Evolutionary conservation across 2,888 invertebrate species (phyloP), one percentile per base, ranked within the genome.

Genomic region (Tiliacea aurago): DNA sequence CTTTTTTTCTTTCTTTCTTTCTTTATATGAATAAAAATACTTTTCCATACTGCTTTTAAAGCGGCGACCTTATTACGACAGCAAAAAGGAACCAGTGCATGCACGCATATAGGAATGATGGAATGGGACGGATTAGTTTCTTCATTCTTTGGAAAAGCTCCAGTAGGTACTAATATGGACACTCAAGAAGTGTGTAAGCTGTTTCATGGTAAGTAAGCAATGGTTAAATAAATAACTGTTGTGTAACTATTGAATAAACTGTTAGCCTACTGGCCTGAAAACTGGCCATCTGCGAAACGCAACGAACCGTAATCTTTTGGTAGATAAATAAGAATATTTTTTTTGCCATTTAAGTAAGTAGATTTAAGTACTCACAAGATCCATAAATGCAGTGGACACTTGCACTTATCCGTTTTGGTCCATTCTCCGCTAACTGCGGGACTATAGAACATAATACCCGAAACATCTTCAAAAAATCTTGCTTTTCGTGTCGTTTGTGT

Each of bases 291-390:
- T 9, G 15, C 33, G n/a, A 37, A 33, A 5, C n/a, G 33, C 23
- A 43, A 18, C n/a, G 9, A 23, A 23, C 37, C 9, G 33, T 63
- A 28, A 18, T 33, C 18, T 45, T 37, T 33, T 18, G 15, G 15
- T 59, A 28, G 9, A 10, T 51, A 51, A 33, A 33, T 33, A 33
- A 33, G 33, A 33, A 33, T 37, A n/a, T n/a, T n/a, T n/a, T n/a
- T n/a, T n/a, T n/a, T n/a, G n/a, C n/a, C n/a, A n/a, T n/a, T n/a
- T n/a, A n/a, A n/a, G n/a, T n/a, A 6, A 1, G 1, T 37, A 20
- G 1, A 18, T 72, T 58, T 74, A n/a, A n/a, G n/a, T n/a, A 72
- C 72, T 72, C n/a, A 72, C 76, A 55, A 55, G 13, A 43, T 56
- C 41, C 65, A 55, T 41, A 28, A 20, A 65, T 23, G 41, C 65